phyloP scores from a whole-genome alignment of 2,888 invertebrate species.

The Ceratothoa steindachneri region DNA sequence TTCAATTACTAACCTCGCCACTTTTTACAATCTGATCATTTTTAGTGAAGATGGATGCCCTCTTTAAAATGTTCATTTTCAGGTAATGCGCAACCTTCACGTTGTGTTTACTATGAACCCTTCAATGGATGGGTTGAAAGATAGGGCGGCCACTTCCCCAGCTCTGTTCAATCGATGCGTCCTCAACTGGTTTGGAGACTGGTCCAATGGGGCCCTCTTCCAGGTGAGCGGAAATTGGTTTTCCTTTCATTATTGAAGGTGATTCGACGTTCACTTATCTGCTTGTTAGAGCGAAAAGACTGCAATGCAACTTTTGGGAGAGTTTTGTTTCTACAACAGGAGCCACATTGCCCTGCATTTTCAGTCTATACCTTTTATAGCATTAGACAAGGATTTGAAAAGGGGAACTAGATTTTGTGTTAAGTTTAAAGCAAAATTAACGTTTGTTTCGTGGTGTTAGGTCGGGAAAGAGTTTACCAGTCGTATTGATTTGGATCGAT shows the following conservation, averaged over 20 bases:
- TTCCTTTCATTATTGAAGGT: neutral
- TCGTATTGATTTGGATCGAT: conserved; percentile 86
- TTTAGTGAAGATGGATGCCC: too few species aligned
- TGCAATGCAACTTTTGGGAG: too few species aligned
- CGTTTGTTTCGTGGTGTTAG: too few species aligned
- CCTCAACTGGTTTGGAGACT: conserved; percentile 99
- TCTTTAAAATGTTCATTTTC: too few species aligned
- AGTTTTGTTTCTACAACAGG: too few species aligned
- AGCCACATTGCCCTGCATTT: too few species aligned
- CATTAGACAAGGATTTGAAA: too few species aligned
- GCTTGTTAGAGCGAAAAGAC: neutral
- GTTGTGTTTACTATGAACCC: conserved; percentile 99
- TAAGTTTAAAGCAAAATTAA: too few species aligned
- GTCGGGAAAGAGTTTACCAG: conserved; percentile 94
- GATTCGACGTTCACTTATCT: neutral
- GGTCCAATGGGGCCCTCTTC: conserved; percentile 93
- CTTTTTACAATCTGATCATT: too few species aligned
- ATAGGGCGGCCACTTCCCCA: conserved; percentile 96
- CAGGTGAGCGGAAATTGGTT: conserved; percentile 59
- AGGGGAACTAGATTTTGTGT: too few species aligned
- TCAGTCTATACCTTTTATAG: too few species aligned
- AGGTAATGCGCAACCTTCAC: conserved; percentile 98
- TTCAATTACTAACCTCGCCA: too few species aligned
- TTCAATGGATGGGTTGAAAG: conserved; percentile 94
- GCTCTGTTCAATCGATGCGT: conserved; percentile 98